Evolutionary conservation across 2,888 invertebrate genomes (phyloP).

Genomic region (Cephus sareptanus): DNA sequence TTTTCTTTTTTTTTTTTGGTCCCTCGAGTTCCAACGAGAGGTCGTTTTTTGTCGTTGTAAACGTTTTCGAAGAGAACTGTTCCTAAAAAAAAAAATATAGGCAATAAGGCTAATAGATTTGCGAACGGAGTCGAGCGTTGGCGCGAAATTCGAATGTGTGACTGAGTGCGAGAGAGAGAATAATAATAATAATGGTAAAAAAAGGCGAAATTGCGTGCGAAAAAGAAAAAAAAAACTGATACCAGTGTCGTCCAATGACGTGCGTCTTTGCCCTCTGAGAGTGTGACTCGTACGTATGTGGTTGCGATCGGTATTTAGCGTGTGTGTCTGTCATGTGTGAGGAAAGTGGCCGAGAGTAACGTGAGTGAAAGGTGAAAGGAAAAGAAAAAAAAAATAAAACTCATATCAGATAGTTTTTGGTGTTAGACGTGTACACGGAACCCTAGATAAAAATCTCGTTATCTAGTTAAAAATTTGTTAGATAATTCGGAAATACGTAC

Average conservation of each 20-base stretch:
- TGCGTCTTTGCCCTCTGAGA: slow-evolving; percentile 17
- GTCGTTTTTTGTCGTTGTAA: slow-evolving; percentile 45
- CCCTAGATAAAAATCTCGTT: slow-evolving; percentile 60
- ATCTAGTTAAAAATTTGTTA: slow-evolving; percentile 60
- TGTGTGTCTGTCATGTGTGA: slow-evolving; percentile 25
- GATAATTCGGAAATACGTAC: slow-evolving; percentile 57
- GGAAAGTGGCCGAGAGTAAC: neutral
- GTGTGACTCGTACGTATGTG: neutral
- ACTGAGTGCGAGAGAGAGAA: neutral
- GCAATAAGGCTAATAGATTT: slow-evolving; percentile 56
- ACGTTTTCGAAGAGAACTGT: slow-evolving; percentile 63
- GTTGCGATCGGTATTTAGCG: neutral
- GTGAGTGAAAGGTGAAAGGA: slow-evolving; percentile 1
- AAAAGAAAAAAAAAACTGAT: neutral
- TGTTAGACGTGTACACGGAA: slow-evolving; percentile 63
- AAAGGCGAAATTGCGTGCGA: neutral
- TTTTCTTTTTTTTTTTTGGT: slow-evolving; percentile 32
- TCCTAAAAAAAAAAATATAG: slow-evolving; percentile 61
- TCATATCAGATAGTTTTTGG: slow-evolving; percentile 66
- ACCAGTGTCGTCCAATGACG: slow-evolving; percentile 25
- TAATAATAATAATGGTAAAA: neutral
- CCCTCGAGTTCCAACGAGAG: slow-evolving; percentile 11
- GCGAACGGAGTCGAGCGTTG: slow-evolving; percentile 21
- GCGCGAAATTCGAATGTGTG: neutral
- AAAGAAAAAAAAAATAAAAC: slow-evolving; percentile 51